phyloP scores from a whole-genome alignment of 2,888 invertebrate genomes.

The Cheilosia pagana region DNA sequence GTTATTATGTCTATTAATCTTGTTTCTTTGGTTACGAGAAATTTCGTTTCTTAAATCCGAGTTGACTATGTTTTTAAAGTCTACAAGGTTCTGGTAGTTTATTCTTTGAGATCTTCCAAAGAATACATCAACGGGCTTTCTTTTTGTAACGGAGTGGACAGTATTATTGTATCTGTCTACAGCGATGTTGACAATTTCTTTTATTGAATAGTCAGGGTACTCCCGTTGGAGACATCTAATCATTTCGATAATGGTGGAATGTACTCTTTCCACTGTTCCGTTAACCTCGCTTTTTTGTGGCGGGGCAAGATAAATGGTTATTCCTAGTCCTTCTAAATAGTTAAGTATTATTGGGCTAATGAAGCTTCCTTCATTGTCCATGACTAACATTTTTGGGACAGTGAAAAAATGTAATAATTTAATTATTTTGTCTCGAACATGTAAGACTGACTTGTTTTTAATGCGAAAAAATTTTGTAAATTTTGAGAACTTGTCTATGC shows the following conservation, averaged over 20 bases:
- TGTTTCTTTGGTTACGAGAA: constrained; percentile 61
- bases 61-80: constrained; percentile 67
- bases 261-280: constrained; percentile 60
- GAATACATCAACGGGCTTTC: constrained; percentile 64
- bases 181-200: constrained; percentile 59
- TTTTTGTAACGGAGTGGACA: constrained; percentile 61
- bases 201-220: constrained; percentile 27
- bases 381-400: constrained; percentile 63
- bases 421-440: constrained; percentile 62
- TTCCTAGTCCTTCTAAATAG: constrained; percentile 63
- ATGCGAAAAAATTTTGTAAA: constrained; percentile 20
- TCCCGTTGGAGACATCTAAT: constrained; percentile 56
- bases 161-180: constrained; percentile 60
- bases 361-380: constrained; percentile 67
- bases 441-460: constrained; percentile 49
- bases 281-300: constrained; percentile 71
- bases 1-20: constrained; percentile 45
- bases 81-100: constrained; percentile 64
- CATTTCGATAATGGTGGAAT: constrained; percentile 62
- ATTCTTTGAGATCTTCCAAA: constrained; percentile 69
- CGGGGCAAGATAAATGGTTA: constrained; percentile 58
- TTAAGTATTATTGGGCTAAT: constrained; percentile 61
- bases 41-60: constrained; percentile 57
- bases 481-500: too few relatives aligned
- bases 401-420: constrained; percentile 58